These are phyloP conservation scores for Tychaedon coryphoeus DNA, from an alignment of 2,113 vertebrate species.

Conservation along the genomic window DNA sequence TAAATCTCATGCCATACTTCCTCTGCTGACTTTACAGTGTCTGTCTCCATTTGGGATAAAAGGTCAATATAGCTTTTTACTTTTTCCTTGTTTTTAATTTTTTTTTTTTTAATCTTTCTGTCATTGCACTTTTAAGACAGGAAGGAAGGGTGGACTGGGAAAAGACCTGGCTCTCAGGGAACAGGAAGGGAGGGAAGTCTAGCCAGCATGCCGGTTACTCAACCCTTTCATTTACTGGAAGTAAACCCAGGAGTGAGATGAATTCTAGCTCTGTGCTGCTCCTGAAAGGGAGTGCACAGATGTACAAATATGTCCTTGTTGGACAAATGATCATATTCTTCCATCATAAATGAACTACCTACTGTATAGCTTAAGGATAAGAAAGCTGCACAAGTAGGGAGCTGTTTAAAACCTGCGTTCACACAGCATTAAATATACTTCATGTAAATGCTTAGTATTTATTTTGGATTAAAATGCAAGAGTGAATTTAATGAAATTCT, in stretches of 20 bases:
- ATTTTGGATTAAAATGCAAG: slow-evolving; percentile 61
- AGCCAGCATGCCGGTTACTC: slow-evolving; percentile 74
- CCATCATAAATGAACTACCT: slow-evolving; percentile 78
- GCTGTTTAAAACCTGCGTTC: slow-evolving; percentile 65
- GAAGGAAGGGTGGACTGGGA: slow-evolving; percentile 86
- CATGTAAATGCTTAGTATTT: slow-evolving; percentile 71
- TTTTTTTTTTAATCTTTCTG: slow-evolving; percentile 4
- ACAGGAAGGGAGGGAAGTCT: slow-evolving; percentile 92
- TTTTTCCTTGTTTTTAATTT: not conserved
- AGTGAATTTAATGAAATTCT: slow-evolving; percentile 48
- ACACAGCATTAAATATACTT: slow-evolving; percentile 60
- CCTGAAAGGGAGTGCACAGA: slow-evolving; percentile 75
- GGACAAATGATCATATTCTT: slow-evolving; percentile 79
- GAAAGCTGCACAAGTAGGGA: slow-evolving; percentile 68
- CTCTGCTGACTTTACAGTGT: not conserved
- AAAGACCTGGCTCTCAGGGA: slow-evolving; percentile 75
- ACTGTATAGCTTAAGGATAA: slow-evolving; percentile 73
- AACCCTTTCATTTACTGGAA: slow-evolving; percentile 85
- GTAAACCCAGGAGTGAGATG: slow-evolving; percentile 77
- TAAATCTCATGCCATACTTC: slow-evolving; percentile 7
- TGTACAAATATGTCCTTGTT: slow-evolving; percentile 88
- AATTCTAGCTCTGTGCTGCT: slow-evolving; percentile 89
- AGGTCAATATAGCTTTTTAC: slow-evolving; percentile 41
- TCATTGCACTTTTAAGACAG: slow-evolving; percentile 72
- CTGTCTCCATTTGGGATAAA: slow-evolving; percentile 40